Evolutionary conservation across 2,797 vertebrate genomes (phyloP), one percentile per base, ranked within the genome.

Genomic region (Morus bassanus): DNA sequence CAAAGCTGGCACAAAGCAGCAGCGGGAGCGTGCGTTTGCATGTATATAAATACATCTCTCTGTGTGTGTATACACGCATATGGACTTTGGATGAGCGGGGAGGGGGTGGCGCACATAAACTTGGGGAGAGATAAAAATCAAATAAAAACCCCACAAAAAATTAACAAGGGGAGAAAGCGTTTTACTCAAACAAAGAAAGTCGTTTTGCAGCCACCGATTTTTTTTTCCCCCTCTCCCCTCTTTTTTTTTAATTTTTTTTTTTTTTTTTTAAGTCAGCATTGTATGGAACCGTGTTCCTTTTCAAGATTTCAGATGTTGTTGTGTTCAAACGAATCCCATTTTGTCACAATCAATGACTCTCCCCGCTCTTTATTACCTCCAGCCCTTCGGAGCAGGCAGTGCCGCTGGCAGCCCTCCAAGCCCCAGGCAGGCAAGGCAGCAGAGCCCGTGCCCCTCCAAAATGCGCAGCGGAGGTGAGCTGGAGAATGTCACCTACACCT

Each of bases 401-500:
- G 56, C 48, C 33, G 13, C 97, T 97, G 97, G 97, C 97, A 72
- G 41, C 23, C 22, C 84, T 94, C 96, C 98, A 97, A 60, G 59
- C 50, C 17, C 45, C 21, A 31, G 80, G 63, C 70, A 43, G 59
- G 25, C 46, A 10, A 88, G 85, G 93, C 45, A 80, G 91, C 88
- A 41, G 93, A 64, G 54, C 85, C 93, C 65, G 11, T 86, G 14
- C 95, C 96, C 70, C 91, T 63, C 96, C 97, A 75, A 97, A 97
- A 57, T 2, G 21, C 63, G 33, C 92, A 61, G 14, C 33, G 0
- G 68, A 90, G 88, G 87, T 35, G 89, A 85, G 75, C 80, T 46
- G 69, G 54, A 87, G 97, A 98, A 97, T 96, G 97, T 97, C 97
- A 98, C 96, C 96, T 97, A 94, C 93, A 97, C 97, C 88, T 39